Evolutionary conservation across 2,797 vertebrate species (phyloP).

Genomic region (Lacerta agilis): DNA sequence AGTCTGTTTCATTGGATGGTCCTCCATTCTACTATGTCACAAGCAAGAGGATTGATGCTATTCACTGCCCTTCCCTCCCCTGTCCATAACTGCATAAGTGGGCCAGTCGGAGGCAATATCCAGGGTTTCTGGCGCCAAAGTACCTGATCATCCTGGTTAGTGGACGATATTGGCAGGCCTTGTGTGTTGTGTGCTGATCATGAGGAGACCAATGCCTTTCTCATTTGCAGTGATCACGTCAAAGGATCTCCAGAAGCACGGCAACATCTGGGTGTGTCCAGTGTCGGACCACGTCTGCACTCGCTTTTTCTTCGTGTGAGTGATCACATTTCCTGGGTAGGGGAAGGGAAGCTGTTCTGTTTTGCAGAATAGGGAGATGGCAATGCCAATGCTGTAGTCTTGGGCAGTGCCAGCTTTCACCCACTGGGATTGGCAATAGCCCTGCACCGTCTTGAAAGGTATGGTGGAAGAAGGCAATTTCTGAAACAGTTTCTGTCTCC

Average conservation of each 20-base stretch:
- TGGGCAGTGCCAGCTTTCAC: no score
- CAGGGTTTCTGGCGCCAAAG: no score
- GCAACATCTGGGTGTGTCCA: slow-evolving; percentile 99
- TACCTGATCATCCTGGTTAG: no score
- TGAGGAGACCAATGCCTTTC: not conserved
- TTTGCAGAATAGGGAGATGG: not conserved
- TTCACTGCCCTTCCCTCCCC: no score
- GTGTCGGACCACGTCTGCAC: slow-evolving; percentile 99
- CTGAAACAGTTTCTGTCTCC: accelerated
- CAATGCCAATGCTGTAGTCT: not conserved
- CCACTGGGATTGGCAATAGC: no score
- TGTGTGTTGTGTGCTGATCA: accelerated
- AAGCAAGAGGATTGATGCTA: no score
- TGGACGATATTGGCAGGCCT: not conserved
- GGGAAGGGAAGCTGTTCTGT: not conserved
- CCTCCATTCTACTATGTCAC: no score
- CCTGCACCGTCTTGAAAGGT: no score
- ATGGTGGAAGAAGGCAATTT: not conserved
- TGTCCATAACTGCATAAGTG: no score
- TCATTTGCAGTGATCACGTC: slow-evolving; percentile 92
- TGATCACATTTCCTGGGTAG: slow-evolving; percentile 31
- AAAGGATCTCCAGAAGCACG: slow-evolving; percentile 98
- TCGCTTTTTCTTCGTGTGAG: slow-evolving; percentile 99
- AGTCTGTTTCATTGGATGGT: no score
- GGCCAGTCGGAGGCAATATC: not conserved